Conservation (phyloP, 37 sponge, comb jelly and placozoan species). For the Aphrocallistes beatrix region DNA sequence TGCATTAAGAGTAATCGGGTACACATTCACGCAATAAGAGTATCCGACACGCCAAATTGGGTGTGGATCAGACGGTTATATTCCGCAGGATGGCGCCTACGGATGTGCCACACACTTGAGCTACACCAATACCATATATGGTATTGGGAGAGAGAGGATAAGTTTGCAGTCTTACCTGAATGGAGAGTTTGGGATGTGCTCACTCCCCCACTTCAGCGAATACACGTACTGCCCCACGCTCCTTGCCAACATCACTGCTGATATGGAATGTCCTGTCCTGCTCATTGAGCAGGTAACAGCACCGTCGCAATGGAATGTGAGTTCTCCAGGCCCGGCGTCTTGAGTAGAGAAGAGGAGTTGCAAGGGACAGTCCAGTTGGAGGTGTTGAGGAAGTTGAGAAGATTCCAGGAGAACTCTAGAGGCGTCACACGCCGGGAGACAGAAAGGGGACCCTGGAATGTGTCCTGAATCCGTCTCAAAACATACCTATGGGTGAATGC, state of each 20-base stretch:
- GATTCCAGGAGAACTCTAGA: not conserved
- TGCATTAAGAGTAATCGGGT: too few species aligned
- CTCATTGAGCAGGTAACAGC: not conserved
- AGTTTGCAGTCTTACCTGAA: not conserved
- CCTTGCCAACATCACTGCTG: not conserved
- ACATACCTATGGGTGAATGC: not conserved
- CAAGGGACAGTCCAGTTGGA: not conserved
- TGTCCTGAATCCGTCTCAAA: not conserved
- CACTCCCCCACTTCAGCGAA: not conserved
- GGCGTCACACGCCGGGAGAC: not conserved
- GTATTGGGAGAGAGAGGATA: too few species aligned
- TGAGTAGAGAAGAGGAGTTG: not conserved
- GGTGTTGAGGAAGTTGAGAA: not conserved
- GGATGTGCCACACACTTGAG: too few species aligned
- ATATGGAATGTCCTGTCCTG: not conserved
- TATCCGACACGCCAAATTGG: too few species aligned
- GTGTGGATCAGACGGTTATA: too few species aligned
- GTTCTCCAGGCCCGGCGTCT: not conserved
- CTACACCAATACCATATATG: too few species aligned
- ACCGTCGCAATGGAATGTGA: not conserved
- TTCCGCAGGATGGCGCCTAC: too few species aligned
- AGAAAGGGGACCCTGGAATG: not conserved
- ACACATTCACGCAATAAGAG: too few species aligned
- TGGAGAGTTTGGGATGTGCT: not conserved
- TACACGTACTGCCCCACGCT: not conserved